phyloP scores from a whole-genome alignment of 2,888 invertebrate species.

The Athetis lepigone region DNA sequence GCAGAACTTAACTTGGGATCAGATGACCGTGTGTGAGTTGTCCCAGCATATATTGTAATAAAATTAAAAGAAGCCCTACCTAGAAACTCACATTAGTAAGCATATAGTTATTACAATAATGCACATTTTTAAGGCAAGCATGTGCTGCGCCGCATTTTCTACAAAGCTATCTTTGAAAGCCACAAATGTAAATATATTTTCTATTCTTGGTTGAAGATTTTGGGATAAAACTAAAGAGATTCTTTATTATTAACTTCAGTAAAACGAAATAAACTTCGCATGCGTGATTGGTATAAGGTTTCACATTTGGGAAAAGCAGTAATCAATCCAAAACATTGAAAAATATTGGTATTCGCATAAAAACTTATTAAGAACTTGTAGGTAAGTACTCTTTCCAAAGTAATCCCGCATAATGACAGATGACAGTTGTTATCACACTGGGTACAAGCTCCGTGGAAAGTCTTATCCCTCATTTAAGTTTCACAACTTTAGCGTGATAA shows the following conservation, averaged over 20 bases:
- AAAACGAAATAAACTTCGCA: too few species aligned
- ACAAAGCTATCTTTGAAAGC: too few species aligned
- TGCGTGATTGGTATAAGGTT: background rate
- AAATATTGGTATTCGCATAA: background rate
- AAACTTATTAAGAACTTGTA: conserved; percentile 3
- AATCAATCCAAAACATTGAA: background rate
- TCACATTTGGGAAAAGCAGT: background rate
- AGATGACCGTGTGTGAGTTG: too few species aligned
- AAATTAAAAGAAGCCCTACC: too few species aligned
- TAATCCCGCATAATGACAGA: conserved; percentile 34
- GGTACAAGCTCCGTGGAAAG: conserved; percentile 25
- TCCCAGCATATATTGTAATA: too few species aligned
- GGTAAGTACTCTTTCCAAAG: background rate
- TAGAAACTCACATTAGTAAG: too few species aligned
- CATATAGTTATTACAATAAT: too few species aligned
- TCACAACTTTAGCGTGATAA: conserved; percentile 38
- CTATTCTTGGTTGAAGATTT: too few species aligned
- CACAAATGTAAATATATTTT: background rate
- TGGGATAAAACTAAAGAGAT: too few species aligned
- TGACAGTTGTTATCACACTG: conserved; percentile 38
- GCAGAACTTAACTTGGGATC: too few species aligned
- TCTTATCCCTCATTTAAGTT: conserved; percentile 55
- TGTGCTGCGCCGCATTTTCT: too few species aligned
- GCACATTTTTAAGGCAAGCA: too few species aligned
- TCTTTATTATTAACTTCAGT: background rate